Conservation (phyloP, 2,888 invertebrate species). For the Autographa gamma region DNA sequence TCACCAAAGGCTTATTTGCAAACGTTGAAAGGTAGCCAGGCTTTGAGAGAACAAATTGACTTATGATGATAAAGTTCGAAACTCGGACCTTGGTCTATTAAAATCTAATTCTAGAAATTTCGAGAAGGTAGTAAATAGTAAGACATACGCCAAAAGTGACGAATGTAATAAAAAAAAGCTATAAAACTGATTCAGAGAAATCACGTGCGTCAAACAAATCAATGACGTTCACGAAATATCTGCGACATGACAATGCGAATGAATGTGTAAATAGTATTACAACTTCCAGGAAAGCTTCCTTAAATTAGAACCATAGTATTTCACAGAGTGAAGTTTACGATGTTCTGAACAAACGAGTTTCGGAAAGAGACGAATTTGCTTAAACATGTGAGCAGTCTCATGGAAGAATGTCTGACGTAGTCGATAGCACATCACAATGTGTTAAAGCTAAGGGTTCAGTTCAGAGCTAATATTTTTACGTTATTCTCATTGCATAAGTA, state of each 20-base stretch:
- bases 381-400: conserved; percentile 5
- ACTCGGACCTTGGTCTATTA: neutral
- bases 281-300: conserved; percentile 36
- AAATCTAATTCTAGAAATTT: neutral
- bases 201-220: conserved; percentile 28
- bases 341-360: conserved; percentile 23
- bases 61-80: neutral
- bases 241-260: conserved; percentile 51
- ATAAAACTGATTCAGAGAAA: conserved; percentile 16
- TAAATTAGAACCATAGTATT: conserved; percentile 38
- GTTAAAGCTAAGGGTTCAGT: conserved; percentile 21
- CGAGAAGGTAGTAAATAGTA: neutral
- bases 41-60: neutral
- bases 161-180: neutral
- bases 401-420: conserved; percentile 11
- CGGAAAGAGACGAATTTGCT: conserved; percentile 38
- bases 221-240: conserved; percentile 46
- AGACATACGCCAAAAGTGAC: neutral
- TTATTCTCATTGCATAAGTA: conserved; percentile 49
- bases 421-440: conserved; percentile 22
- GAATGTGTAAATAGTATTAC: conserved; percentile 48
- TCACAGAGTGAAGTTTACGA: conserved; percentile 37
- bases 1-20: conserved; percentile 11
- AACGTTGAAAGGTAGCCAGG: neutral
- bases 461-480: conserved; percentile 38